Percentiles rank a stretch among this genome's conserved stretches.
phyloP scores from a whole-genome alignment of 2,888 invertebrate genomes.

The Doris montereyensis region DNA sequence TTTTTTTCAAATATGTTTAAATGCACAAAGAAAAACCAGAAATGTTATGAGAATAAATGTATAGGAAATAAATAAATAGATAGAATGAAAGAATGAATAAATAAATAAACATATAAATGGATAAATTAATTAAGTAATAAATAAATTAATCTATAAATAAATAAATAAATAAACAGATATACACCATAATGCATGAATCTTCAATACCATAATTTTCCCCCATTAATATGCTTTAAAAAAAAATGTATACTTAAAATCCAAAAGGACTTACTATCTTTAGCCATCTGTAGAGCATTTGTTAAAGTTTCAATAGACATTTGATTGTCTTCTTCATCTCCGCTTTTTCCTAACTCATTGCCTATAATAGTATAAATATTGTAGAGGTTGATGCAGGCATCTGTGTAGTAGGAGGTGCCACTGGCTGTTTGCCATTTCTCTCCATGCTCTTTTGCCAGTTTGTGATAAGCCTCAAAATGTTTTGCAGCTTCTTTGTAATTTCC shows the following conservation, averaged over 20 bases:
- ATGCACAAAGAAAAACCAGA: too few relatives aligned
- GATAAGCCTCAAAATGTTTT: constrained; percentile 69
- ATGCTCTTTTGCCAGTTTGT: constrained; percentile 58
- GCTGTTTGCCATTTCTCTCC: constrained; percentile 59
- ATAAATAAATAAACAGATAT: too few relatives aligned
- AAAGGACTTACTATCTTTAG: constrained; percentile 66
- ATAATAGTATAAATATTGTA: constrained; percentile 66
- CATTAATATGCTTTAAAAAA: not conserved
- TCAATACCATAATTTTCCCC: not conserved
- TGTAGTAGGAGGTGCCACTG: constrained; percentile 58
- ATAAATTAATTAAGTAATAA: too few relatives aligned
- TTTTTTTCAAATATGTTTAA: too few relatives aligned
- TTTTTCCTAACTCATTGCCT: constrained; percentile 51
- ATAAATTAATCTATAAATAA: too few relatives aligned
- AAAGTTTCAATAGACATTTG: constrained; percentile 60
- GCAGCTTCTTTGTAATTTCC: constrained; percentile 64
- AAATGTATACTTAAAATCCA: not conserved
- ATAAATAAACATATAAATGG: too few relatives aligned
- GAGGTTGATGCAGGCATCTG: constrained; percentile 67
- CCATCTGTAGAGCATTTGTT: constrained; percentile 66
- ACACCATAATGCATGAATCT: not conserved
- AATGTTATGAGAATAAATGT: too few relatives aligned
- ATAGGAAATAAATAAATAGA: too few relatives aligned
- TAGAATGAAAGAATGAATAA: too few relatives aligned
- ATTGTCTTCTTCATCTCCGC: constrained; percentile 49